Percentiles rank a stretch among this genome's conserved stretches.
Conservation (phyloP, 2,888 invertebrate species). For the Parelbella ahira region DNA sequence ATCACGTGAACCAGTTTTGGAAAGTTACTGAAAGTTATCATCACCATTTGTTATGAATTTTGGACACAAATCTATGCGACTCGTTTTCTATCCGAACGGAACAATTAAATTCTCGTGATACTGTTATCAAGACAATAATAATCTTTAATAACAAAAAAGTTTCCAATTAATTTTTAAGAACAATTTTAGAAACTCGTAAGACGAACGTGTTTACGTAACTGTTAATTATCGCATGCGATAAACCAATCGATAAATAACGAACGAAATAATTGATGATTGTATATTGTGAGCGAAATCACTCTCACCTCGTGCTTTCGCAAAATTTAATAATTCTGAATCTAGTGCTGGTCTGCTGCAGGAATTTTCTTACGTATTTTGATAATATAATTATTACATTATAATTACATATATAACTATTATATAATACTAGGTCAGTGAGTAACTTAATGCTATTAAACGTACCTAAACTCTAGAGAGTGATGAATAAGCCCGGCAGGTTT, state of each 20-base stretch:
- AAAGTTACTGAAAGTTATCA: no score
- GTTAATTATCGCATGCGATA: conserved; percentile 15
- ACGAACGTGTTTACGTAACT: conserved; percentile 12
- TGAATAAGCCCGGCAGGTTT: no score
- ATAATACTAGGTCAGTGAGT: no score
- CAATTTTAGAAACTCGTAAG: conserved; percentile 6
- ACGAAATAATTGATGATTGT: conserved; percentile 22
- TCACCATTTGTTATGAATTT: no score
- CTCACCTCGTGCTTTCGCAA: conserved; percentile 22
- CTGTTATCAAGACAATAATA: not conserved
- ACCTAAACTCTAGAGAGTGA: no score
- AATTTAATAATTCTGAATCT: conserved; percentile 17
- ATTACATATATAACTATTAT: no score
- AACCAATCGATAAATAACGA: conserved; percentile 17
- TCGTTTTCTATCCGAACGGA: no score
- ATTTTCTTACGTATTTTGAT: not conserved
- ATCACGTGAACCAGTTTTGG: no score
- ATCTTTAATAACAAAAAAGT: conserved; percentile 2
- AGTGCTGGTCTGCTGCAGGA: conserved; percentile 16
- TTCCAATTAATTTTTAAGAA: conserved; percentile 12
- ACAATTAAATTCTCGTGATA: not conserved
- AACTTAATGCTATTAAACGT: no score
- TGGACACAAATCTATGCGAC: no score
- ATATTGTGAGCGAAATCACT: conserved; percentile 14
- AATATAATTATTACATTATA: no score